Percentiles rank a stretch among this genome's conserved stretches.
phyloP scores from a whole-genome alignment of 2,888 invertebrate species.

The Hirtodrosophila cameraria region DNA sequence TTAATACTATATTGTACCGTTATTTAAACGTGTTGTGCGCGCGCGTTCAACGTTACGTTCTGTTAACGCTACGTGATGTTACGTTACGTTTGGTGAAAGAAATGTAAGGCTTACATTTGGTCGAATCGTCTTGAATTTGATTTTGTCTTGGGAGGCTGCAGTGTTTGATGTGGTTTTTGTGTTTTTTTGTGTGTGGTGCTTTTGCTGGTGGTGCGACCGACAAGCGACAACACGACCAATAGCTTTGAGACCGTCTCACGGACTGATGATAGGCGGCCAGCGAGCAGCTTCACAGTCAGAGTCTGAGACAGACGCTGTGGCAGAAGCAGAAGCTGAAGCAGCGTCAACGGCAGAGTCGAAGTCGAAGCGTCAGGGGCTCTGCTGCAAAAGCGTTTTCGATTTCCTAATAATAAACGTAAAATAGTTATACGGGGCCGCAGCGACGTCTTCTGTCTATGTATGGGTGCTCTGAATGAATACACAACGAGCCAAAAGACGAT shows the following conservation, averaged over 20 bases:
- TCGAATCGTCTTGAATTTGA: constrained; percentile 37
- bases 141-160: constrained; percentile 22
- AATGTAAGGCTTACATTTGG: constrained; percentile 24
- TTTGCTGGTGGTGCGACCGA: constrained; percentile 56
- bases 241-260: constrained; percentile 81
- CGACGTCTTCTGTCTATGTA: constrained; percentile 67
- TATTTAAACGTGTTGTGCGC: constrained; percentile 35
- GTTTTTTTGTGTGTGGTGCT: constrained; percentile 14
- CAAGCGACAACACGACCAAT: constrained; percentile 80
- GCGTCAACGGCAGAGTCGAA: constrained; percentile 23
- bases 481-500: constrained; percentile 60
- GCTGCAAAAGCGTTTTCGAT: constrained; percentile 73
- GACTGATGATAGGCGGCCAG: constrained; percentile 78
- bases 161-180: constrained; percentile 18
- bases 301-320: constrained; percentile 35
- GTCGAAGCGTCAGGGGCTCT: constrained; percentile 36
- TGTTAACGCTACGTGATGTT: constrained; percentile 7
- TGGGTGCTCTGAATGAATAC: constrained; percentile 79
- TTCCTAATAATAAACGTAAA: constrained; percentile 79
- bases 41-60: constrained; percentile 26
- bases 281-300: constrained; percentile 65
- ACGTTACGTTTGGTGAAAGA: constrained; percentile 25
- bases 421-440: constrained; percentile 65
- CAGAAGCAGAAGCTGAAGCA: constrained; percentile 15
- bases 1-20: constrained; percentile 28